These are phyloP conservation scores for Calidris pygmaea DNA, from an alignment of 2,113 vertebrate genomes.

Conservation along the genomic window DNA sequence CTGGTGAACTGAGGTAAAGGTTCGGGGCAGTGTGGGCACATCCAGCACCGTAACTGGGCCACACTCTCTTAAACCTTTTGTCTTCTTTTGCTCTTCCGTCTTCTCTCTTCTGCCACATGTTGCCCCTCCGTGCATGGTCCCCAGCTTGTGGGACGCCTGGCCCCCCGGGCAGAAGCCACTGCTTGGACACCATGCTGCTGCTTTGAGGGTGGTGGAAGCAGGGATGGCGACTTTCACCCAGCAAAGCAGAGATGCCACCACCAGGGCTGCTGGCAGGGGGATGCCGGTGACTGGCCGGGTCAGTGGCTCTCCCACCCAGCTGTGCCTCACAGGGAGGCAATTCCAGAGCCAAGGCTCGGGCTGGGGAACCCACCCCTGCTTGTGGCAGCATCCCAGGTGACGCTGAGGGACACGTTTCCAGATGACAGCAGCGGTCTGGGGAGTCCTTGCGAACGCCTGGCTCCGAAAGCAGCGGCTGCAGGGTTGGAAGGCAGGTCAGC, in stretches of 20 bases:
- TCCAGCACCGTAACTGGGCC: neutral
- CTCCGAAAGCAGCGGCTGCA: neutral
- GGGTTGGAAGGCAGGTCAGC: neutral
- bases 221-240: fast-evolving
- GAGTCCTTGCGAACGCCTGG: neutral
- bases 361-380: neutral
- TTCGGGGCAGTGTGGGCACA: fast-evolving
- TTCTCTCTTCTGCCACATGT: neutral
- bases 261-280: neutral
- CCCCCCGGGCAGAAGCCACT: neutral
- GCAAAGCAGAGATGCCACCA: neutral
- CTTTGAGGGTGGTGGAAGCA: fast-evolving
- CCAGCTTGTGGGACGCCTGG: fast-evolving
- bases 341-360: fast-evolving
- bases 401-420: fast-evolving
- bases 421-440: neutral
- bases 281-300: neutral
- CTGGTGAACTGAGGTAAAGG: neutral
- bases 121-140: neutral
- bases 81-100: neutral
- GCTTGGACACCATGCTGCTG: neutral
- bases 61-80: neutral
- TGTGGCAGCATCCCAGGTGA: fast-evolving
- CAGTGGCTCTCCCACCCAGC: neutral
- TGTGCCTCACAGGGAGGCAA: neutral